phyloP scores from a whole-genome alignment of 2,797 vertebrate genomes.

The Muraenolepis orangiensis region DNA sequence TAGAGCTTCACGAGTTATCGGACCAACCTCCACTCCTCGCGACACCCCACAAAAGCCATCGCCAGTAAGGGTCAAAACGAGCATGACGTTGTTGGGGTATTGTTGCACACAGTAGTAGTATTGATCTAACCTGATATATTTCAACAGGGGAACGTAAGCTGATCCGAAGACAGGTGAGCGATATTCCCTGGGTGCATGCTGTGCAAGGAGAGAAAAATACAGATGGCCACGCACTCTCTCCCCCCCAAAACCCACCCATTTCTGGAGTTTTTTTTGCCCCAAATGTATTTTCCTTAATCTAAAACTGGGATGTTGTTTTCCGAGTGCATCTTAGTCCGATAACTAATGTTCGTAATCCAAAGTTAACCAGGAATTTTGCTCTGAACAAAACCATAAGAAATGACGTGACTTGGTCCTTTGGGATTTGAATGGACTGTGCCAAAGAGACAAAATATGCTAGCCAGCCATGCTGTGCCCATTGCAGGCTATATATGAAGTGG shows the following conservation, averaged over 20 bases:
- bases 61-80: conserved; percentile 9
- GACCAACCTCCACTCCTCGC: neutral
- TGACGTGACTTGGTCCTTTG: neutral
- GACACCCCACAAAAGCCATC: neutral
- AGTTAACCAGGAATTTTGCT: neutral
- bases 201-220: conserved; percentile 38
- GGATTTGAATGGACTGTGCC: neutral
- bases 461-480: neutral
- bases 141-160: conserved; percentile 40
- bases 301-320: neutral
- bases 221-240: conserved; percentile 5
- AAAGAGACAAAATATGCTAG: neutral
- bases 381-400: neutral
- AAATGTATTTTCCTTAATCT: neutral
- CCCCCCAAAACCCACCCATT: conserved; percentile 9
- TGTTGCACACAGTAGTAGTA: conserved; percentile 42
- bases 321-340: neutral
- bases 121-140: conserved; percentile 56
- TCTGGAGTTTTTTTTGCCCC: neutral
- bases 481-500: neutral
- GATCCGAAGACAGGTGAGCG: conserved; percentile 40
- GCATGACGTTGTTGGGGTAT: conserved; percentile 1
- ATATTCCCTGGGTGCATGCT: conserved; percentile 45
- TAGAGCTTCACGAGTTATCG: neutral
- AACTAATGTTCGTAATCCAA: neutral